These are phyloP conservation scores for Mesitornis unicolor DNA, from an alignment of 2,113 vertebrate genomes.

Conservation along the genomic window DNA sequence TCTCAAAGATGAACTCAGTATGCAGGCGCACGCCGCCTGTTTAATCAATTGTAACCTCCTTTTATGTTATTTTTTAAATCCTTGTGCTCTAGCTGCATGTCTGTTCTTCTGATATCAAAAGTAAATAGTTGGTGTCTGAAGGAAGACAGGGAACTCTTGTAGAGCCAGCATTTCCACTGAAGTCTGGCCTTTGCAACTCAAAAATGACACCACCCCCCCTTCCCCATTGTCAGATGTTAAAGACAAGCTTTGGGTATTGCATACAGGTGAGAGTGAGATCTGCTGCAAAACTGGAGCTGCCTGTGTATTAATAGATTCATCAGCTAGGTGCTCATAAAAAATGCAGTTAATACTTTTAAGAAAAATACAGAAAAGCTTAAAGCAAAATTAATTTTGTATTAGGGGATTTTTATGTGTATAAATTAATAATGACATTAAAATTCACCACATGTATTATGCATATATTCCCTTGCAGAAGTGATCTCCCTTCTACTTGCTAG, in stretches of 20 bases:
- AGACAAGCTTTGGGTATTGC: not conserved
- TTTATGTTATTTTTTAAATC: not conserved
- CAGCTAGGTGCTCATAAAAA: slow-evolving; percentile 1
- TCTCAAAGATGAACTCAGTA: rapidly evolving
- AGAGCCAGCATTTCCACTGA: rapidly evolving
- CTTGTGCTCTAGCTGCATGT: not conserved
- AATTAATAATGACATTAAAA: slow-evolving; percentile 48
- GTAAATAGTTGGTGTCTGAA: not conserved
- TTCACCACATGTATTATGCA: slow-evolving; percentile 9
- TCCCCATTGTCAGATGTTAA: not conserved
- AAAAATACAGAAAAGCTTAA: slow-evolving; percentile 36
- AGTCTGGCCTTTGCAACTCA: not conserved
- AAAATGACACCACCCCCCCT: not conserved
- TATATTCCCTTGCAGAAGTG: not conserved
- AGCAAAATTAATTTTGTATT: slow-evolving; percentile 45
- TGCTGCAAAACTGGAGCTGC: not conserved
- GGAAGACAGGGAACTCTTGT: not conserved
- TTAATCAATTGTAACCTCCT: not conserved
- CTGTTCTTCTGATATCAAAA: not conserved
- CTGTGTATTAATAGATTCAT: not conserved
- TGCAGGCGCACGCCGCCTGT: rapidly evolving
- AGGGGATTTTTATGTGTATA: slow-evolving; percentile 1
- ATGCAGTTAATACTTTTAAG: not conserved
- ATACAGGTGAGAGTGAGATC: not conserved
- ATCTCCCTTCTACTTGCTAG: not conserved